Conservation (phyloP, 1,140 invertebrate genomes). For the Calephelis nemesis region DNA sequence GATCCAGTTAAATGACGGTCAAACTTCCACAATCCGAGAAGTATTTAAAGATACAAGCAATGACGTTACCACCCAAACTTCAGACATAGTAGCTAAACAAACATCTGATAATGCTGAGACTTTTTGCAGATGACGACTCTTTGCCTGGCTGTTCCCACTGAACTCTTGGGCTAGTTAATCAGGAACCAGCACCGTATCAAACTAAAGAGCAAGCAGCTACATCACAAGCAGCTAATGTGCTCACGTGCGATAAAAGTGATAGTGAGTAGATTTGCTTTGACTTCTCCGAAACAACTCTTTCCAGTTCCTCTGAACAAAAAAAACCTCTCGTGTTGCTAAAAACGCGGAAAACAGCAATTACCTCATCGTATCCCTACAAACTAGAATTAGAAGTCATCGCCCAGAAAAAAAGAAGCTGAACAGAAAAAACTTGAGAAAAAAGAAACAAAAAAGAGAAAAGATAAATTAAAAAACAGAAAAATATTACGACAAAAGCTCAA, state of each 20-base stretch:
- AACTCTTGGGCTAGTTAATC: background rate
- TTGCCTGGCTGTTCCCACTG: no score
- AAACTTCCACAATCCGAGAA: background rate
- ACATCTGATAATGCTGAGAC: no score
- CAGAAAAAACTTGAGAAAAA: slow-evolving; percentile 27
- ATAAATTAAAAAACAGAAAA: no score
- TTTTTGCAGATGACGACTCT: no score
- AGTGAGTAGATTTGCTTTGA: no score
- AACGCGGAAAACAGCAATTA: slow-evolving; percentile 33
- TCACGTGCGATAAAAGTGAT: no score
- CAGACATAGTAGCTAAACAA: background rate
- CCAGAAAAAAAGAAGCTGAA: slow-evolving; percentile 20
- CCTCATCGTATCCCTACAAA: slow-evolving; percentile 31
- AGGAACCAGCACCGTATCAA: slow-evolving; percentile 1
- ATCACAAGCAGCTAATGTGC: no score
- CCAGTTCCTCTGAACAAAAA: slow-evolving; percentile 22
- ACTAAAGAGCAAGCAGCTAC: background rate
- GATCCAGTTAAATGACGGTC: background rate
- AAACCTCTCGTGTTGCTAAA: slow-evolving; percentile 23
- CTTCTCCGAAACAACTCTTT: slow-evolving; percentile 7
- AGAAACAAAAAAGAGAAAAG: slow-evolving; percentile 6
- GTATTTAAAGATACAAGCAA: background rate
- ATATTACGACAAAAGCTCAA: no score
- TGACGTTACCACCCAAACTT: no score
- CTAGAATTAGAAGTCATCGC: slow-evolving; percentile 25